Evolutionary conservation across 2,113 vertebrate genomes (phyloP).

Genomic region (Psettodes erumei): DNA sequence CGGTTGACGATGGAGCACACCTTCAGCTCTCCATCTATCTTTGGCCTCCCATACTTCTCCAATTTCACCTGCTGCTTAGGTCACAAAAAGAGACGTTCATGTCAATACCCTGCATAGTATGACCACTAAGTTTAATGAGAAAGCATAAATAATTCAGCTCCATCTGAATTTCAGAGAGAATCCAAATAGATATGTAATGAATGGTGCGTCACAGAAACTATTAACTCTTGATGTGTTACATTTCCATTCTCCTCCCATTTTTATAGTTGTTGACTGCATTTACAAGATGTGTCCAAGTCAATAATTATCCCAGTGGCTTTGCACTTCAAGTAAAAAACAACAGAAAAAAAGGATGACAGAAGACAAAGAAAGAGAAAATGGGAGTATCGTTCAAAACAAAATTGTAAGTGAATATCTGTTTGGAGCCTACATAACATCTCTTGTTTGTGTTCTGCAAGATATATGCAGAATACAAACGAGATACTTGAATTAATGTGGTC

Average conservation of each 20-base stretch:
- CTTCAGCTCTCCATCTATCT: constrained; percentile 97
- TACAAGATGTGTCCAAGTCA: neutral
- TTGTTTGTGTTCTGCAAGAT: constrained; percentile 21
- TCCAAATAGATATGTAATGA: neutral
- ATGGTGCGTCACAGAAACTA: neutral
- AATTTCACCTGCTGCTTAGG: constrained; percentile 91
- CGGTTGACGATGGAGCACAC: constrained; percentile 95
- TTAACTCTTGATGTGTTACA: neutral
- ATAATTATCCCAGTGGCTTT: neutral
- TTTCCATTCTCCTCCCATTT: neutral
- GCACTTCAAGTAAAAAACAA: neutral
- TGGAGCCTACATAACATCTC: neutral
- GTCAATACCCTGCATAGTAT: constrained; percentile 24
- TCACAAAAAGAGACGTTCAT: constrained; percentile 36
- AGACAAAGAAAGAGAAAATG: neutral
- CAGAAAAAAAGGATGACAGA: neutral
- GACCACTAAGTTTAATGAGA: constrained; percentile 6
- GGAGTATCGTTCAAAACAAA: neutral
- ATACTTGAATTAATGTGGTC: constrained; percentile 41
- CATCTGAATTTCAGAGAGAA: constrained; percentile 3
- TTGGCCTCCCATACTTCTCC: constrained; percentile 94
- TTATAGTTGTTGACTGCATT: neutral
- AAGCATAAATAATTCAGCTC: neutral
- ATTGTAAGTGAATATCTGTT: neutral
- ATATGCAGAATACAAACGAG: too few relatives aligned